phyloP scores from a whole-genome alignment of 2,888 invertebrate genomes.

The Rambutsinella grinnellia region DNA sequence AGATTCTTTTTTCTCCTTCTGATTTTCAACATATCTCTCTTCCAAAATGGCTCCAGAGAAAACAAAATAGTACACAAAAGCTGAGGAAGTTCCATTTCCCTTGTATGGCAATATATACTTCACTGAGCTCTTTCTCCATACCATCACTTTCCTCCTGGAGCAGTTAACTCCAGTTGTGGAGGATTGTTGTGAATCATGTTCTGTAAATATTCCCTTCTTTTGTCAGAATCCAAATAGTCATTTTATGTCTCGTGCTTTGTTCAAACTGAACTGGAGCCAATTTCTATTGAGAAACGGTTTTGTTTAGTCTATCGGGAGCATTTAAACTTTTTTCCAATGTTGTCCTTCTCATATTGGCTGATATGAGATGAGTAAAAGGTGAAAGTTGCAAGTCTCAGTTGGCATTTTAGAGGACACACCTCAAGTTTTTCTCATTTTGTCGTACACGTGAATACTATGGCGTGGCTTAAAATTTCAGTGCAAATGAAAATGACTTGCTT shows the following conservation, averaged over 20 bases:
- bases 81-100: background rate
- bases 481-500: constrained; percentile 1
- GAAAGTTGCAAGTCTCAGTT: background rate
- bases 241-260: constrained; percentile 11
- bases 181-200: constrained; percentile 21
- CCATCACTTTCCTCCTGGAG: background rate
- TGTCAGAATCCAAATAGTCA: background rate
- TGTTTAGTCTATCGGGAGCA: background rate
- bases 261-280: constrained; percentile 24
- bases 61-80: background rate
- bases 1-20: constrained; percentile 1
- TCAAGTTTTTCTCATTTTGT: background rate
- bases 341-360: background rate
- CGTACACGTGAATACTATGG: background rate
- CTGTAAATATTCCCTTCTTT: constrained; percentile 10
- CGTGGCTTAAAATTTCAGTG: background rate
- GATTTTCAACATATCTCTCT: background rate
- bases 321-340: background rate
- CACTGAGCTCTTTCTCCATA: too few relatives aligned
- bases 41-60: background rate
- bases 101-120: background rate
- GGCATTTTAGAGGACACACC: constrained; percentile 4
- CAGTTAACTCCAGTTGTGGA: background rate
- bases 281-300: too few relatives aligned
- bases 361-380: background rate